Percentiles rank a stretch among this genome's conserved stretches.
Conservation (phyloP, 1,140 invertebrate genomes). For the Adoxophyes honmai region DNA sequence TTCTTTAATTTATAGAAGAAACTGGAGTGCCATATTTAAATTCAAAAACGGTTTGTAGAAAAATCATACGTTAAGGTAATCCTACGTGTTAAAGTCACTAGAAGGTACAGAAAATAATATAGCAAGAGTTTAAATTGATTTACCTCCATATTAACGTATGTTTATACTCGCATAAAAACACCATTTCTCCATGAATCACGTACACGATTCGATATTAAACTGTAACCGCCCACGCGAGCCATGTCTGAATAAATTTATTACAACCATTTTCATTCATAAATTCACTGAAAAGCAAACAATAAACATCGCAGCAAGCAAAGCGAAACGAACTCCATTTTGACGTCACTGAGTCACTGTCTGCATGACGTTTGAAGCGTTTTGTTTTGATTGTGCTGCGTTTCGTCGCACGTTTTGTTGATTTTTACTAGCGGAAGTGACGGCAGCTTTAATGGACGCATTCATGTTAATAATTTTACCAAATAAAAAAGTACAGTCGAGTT, state of each 20-base stretch:
- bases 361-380: slow-evolving; percentile 4
- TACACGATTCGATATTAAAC: slow-evolving; percentile 7
- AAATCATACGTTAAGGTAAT: no score
- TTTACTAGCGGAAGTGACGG: neutral
- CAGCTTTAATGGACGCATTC: neutral
- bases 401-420: neutral
- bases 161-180: slow-evolving; percentile 1
- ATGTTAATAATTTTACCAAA: neutral
- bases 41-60: no score
- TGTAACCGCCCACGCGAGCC: slow-evolving; percentile 3
- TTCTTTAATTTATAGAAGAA: no score
- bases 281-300: slow-evolving; percentile 11
- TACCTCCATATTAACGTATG: slow-evolving; percentile 6
- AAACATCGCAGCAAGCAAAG: slow-evolving; percentile 6
- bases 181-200: slow-evolving; percentile 1
- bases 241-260: slow-evolving; percentile 1
- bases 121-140: neutral
- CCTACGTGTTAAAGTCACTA: no score
- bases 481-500: no score
- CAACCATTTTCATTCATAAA: slow-evolving; percentile 13
- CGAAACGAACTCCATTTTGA: slow-evolving; percentile 1
- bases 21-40: no score
- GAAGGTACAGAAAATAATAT: no score
- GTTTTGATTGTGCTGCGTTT: neutral
- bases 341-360: neutral